Conservation (phyloP, 2,888 invertebrate genomes). For the Acronicta alni region DNA sequence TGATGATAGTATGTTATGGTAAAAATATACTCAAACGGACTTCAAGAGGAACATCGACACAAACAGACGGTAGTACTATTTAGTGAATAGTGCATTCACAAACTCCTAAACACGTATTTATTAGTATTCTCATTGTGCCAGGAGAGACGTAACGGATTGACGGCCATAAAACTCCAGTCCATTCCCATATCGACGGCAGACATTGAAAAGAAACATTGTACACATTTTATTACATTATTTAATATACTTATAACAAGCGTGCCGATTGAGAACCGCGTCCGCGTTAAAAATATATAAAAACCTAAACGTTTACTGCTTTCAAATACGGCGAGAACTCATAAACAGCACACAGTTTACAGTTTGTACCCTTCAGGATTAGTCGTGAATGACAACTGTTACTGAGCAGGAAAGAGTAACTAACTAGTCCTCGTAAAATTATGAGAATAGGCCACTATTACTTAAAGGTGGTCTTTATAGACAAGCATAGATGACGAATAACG, state of each 20-base stretch:
- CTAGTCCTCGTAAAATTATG: constrained; percentile 48
- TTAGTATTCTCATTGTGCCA: constrained; percentile 29
- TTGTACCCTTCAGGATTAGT: constrained; percentile 59
- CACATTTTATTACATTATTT: constrained; percentile 51
- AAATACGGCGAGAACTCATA: constrained; percentile 65
- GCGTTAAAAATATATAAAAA: constrained; percentile 49
- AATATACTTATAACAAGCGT: constrained; percentile 51
- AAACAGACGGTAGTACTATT: background rate
- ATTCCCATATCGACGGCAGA: constrained; percentile 6
- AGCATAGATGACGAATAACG: background rate
- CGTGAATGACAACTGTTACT: constrained; percentile 65
- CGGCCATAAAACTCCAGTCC: constrained; percentile 2
- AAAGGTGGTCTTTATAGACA: constrained; percentile 24
- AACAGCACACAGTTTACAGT: constrained; percentile 35
- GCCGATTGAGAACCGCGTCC: constrained; percentile 41
- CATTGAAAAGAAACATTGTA: constrained; percentile 57
- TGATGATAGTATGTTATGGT: too few relatives aligned
- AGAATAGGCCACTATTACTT: constrained; percentile 34
- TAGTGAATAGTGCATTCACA: constrained; percentile 10
- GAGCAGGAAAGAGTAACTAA: constrained; percentile 52
- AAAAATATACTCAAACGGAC: background rate
- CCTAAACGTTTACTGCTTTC: constrained; percentile 47
- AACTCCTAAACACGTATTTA: constrained; percentile 34
- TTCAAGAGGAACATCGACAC: background rate
- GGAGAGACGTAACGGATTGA: constrained; percentile 42